Evolutionary conservation across 2,797 vertebrate species (phyloP).

Genomic region (Pseudotriccus pelzelni): DNA sequence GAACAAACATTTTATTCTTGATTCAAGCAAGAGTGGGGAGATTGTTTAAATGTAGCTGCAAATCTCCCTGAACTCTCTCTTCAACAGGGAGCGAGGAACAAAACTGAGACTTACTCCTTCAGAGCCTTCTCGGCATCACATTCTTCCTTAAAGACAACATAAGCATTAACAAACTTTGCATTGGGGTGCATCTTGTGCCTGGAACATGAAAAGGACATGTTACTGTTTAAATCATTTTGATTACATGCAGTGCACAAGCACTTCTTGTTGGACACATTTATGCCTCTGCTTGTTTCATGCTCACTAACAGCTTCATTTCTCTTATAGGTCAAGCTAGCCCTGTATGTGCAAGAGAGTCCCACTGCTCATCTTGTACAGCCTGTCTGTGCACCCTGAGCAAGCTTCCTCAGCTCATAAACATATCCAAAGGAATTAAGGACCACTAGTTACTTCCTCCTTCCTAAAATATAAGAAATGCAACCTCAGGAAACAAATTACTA

Average conservation of each 20-base stretch:
- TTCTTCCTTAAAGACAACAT: conserved; percentile 88
- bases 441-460: neutral
- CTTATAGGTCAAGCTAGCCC: neutral
- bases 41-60: neutral
- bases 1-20: neutral
- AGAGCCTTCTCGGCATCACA: conserved; percentile 78
- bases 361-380: neutral
- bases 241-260: neutral
- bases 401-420: neutral
- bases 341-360: neutral
- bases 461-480: neutral
- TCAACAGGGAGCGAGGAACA: neutral
- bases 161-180: conserved; percentile 89
- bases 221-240: neutral
- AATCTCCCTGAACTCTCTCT: neutral
- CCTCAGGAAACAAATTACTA: neutral
- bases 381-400: neutral
- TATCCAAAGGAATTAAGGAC: neutral
- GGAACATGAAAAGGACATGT: neutral
- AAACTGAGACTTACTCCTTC: conserved; percentile 76
- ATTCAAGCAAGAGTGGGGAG: neutral
- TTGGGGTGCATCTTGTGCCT: conserved; percentile 89
- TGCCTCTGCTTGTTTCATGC: neutral
- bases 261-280: neutral
- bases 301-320: neutral